Percentiles rank a stretch among this genome's conserved stretches.
These are phyloP conservation scores for Morpho achilles DNA, from an alignment of 2,888 invertebrate genomes.

Conservation along the genomic window DNA sequence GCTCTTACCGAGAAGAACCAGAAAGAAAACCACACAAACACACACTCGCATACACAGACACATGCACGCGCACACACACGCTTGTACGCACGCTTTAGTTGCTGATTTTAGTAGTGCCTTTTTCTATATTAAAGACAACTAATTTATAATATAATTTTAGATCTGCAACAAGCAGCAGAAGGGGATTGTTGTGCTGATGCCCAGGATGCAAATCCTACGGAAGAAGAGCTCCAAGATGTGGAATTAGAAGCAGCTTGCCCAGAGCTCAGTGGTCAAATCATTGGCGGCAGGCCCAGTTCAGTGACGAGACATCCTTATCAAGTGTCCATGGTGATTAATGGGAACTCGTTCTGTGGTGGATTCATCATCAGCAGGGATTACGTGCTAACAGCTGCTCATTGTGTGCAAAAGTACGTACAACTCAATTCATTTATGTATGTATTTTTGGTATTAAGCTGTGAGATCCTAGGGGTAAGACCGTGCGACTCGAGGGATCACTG, in stretches of 20 bases:
- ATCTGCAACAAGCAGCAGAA: conserved; percentile 55
- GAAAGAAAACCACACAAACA: too few relatives aligned
- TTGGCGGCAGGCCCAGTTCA: conserved; percentile 62
- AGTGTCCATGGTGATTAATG: conserved; percentile 68
- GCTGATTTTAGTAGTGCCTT: too few relatives aligned
- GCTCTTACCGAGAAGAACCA: too few relatives aligned
- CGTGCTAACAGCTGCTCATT: conserved; percentile 70
- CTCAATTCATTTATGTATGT: not conserved
- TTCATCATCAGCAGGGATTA: conserved; percentile 63
- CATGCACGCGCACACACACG: too few relatives aligned
- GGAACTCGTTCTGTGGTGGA: conserved; percentile 71
- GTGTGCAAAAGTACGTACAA: conserved; percentile 64
- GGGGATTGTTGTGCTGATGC: conserved; percentile 43
- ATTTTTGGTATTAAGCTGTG: not conserved
- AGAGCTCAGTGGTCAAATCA: conserved; percentile 68
- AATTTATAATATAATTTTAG: conserved; percentile 35
- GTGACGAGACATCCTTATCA: conserved; percentile 59
- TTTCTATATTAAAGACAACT: too few relatives aligned
- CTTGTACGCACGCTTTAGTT: too few relatives aligned
- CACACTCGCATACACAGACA: too few relatives aligned
- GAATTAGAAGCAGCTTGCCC: conserved; percentile 60
- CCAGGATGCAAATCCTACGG: conserved; percentile 32
- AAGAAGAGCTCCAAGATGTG: conserved; percentile 44
- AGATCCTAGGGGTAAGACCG: too few relatives aligned
- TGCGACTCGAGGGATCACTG: too few relatives aligned